These are phyloP conservation scores for Megathymus violae DNA, from an alignment of 1,140 invertebrate genomes.

Conservation along the genomic window DNA sequence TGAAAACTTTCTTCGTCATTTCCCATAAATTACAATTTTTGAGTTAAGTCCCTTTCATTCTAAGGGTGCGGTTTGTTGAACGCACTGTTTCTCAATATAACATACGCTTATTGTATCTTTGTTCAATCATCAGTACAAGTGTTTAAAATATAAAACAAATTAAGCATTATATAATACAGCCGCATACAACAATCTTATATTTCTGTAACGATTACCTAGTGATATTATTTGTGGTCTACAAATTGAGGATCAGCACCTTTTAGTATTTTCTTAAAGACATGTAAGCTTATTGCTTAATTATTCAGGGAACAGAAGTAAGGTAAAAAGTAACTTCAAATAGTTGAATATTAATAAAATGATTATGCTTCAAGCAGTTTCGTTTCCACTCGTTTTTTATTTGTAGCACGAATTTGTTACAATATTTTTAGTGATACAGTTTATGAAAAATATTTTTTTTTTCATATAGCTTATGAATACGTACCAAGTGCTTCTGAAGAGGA, in stretches of 20 bases:
- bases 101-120: too few relatives aligned
- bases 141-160: too few relatives aligned
- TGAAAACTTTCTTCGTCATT: too few relatives aligned
- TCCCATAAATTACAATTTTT: too few relatives aligned
- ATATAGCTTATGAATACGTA: slow-evolving; percentile 95
- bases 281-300: slow-evolving; percentile 7
- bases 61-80: too few relatives aligned
- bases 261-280: slow-evolving; percentile 1
- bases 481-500: slow-evolving; percentile 93
- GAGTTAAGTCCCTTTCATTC: too few relatives aligned
- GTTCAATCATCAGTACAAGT: neutral
- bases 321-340: neutral
- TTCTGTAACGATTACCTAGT: neutral
- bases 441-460: slow-evolving; percentile 57
- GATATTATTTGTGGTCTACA: neutral
- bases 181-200: too few relatives aligned
- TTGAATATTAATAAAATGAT: neutral
- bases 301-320: neutral
- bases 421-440: neutral
- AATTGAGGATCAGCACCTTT: slow-evolving; percentile 3
- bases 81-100: too few relatives aligned
- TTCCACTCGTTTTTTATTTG: neutral
- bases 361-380: neutral
- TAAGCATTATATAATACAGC: too few relatives aligned
- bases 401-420: neutral